Conservation (phyloP, 2,888 invertebrate genomes). For the Linyphia triangularis region DNA sequence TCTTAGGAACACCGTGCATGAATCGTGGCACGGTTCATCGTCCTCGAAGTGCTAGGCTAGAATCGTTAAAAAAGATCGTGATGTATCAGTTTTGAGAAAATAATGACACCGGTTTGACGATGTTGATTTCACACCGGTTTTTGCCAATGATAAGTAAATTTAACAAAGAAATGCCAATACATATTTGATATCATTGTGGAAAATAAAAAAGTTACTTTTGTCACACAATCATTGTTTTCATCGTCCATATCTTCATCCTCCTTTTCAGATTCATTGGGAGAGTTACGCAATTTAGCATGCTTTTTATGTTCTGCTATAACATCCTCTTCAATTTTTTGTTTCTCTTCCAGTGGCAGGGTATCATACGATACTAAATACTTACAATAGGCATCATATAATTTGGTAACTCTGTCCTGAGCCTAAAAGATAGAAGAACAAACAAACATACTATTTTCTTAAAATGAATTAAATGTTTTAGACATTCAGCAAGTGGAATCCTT, state of each 20-base stretch:
- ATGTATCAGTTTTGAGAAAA: no score
- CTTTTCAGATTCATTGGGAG: slow-evolving; percentile 81
- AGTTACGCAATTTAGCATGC: slow-evolving; percentile 81
- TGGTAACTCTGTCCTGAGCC: slow-evolving; percentile 88
- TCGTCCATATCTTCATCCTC: slow-evolving; percentile 79
- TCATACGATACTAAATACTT: slow-evolving; percentile 94
- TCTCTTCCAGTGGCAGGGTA: slow-evolving; percentile 88
- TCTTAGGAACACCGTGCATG: no score
- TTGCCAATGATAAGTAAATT: background rate
- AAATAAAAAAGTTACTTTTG: slow-evolving; percentile 77
- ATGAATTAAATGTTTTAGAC: no score
- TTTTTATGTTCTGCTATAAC: slow-evolving; percentile 88
- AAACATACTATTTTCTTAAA: no score
- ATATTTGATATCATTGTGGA: background rate
- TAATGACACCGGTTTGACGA: no score
- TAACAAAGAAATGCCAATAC: background rate
- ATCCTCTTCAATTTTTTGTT: slow-evolving; percentile 86
- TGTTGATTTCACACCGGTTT: no score
- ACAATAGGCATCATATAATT: slow-evolving; percentile 92
- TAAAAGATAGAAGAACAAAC: slow-evolving; percentile 46
- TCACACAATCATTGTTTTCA: slow-evolving; percentile 78
- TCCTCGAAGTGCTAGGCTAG: no score
- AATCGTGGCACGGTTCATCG: no score
- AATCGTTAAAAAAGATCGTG: no score
- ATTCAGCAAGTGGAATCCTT: no score